These are phyloP conservation scores for Notiomystis cincta DNA, from an alignment of 2,113 vertebrate genomes.

Conservation along the genomic window DNA sequence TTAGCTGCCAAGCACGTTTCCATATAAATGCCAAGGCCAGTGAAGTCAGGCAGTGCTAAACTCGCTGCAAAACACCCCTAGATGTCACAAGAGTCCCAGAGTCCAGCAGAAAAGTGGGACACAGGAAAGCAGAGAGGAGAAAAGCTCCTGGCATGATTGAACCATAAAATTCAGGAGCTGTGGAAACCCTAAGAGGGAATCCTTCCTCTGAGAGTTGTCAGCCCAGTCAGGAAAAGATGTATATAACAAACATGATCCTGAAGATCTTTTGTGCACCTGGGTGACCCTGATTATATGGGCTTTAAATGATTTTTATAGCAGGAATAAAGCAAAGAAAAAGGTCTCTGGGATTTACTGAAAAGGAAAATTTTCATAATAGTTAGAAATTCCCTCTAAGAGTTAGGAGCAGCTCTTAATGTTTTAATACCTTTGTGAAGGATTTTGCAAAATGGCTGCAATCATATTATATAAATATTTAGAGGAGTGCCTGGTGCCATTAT, in stretches of 20 bases:
- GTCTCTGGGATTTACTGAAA: conserved; percentile 40
- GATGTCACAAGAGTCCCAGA: background rate
- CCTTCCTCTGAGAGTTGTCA: background rate
- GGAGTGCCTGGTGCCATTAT: conserved; percentile 5
- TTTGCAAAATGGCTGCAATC: conserved; percentile 17
- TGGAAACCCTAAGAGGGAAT: background rate
- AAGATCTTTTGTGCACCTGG: background rate
- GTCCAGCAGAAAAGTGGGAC: background rate
- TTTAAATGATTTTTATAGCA: conserved; percentile 40
- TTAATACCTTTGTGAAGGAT: conserved; percentile 15
- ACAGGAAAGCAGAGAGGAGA: background rate
- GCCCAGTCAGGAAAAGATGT: background rate
- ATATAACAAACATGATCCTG: background rate
- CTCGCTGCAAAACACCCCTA: background rate
- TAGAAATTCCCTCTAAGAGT: background rate
- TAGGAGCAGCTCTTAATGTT: conserved; percentile 16
- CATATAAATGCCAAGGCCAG: background rate
- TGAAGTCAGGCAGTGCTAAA: background rate
- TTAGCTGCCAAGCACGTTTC: background rate
- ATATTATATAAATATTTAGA: conserved; percentile 53
- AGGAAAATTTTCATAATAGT: background rate
- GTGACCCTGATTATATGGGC: conserved; percentile 5
- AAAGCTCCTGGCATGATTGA: background rate
- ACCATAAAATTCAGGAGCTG: background rate
- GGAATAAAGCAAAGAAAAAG: conserved; percentile 40